These are phyloP conservation scores for Amphiura filiformis DNA, from an alignment of 35 echinoderm and acorn worm species.

Conservation along the genomic window DNA sequence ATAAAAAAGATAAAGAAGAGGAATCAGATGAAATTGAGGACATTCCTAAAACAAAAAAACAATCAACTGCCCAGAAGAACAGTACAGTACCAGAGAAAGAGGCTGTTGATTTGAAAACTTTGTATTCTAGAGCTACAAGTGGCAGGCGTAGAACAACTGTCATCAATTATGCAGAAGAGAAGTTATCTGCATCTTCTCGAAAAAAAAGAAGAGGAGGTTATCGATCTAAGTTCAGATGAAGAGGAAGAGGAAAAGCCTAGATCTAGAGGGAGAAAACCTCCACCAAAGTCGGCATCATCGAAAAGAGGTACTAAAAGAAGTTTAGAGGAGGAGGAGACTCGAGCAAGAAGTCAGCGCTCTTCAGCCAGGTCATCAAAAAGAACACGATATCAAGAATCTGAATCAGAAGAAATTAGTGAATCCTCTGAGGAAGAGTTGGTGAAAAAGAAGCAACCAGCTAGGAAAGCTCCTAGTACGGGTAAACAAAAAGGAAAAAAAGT, in stretches of 20 bases:
- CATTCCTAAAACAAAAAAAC: neutral
- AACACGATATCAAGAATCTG: neutral
- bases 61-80: neutral
- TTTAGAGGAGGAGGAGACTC: neutral
- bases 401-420: neutral
- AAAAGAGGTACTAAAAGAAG: neutral
- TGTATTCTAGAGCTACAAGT: neutral
- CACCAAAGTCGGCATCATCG: neutral
- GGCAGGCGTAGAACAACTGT: neutral
- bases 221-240: neutral
- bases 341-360: neutral
- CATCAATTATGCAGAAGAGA: neutral
- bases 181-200: neutral
- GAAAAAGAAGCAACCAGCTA: neutral
- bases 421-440: neutral
- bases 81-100: neutral
- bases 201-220: neutral
- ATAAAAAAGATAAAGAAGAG: neutral
- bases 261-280: neutral
- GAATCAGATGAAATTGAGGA: neutral
- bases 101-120: neutral
- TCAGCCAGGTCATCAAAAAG: neutral
- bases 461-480: neutral
- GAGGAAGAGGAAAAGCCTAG: neutral
- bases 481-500: neutral